These are phyloP conservation scores for Anorthoa munda DNA, from an alignment of 2,888 invertebrate species.

Conservation along the genomic window DNA sequence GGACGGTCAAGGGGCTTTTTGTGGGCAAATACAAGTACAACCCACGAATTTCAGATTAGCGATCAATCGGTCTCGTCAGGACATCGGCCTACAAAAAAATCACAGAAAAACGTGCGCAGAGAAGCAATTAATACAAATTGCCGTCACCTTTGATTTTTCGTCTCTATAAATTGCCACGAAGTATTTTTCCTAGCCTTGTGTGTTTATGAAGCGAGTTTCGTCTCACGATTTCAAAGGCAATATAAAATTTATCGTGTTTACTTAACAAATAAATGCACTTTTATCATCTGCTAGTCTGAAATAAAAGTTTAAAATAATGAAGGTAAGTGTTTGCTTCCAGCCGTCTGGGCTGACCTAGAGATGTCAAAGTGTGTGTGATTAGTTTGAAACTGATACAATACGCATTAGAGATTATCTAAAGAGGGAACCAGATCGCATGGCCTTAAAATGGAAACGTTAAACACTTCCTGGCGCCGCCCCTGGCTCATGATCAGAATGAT, in stretches of 20 bases:
- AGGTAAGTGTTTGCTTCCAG: constrained; percentile 76
- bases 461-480: constrained; percentile 68
- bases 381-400: constrained; percentile 75
- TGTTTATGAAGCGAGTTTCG: constrained; percentile 52
- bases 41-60: constrained; percentile 48
- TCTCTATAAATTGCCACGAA: constrained; percentile 48
- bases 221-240: constrained; percentile 75
- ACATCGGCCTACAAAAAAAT: constrained; percentile 52
- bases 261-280: constrained; percentile 79
- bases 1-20: constrained; percentile 54
- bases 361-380: constrained; percentile 76
- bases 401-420: constrained; percentile 71
- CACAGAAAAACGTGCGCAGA: constrained; percentile 27
- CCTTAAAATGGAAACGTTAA: constrained; percentile 60
- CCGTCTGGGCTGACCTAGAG: constrained; percentile 83
- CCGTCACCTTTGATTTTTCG: constrained; percentile 31
- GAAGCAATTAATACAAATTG: constrained; percentile 21
- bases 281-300: constrained; percentile 74
- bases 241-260: constrained; percentile 79
- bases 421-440: constrained; percentile 67
- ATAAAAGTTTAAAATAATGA: constrained; percentile 81
- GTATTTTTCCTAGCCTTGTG: constrained; percentile 60
- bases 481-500: constrained; percentile 55
- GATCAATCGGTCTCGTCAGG: constrained; percentile 44
- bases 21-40: constrained; percentile 19